Percentiles rank a stretch among this genome's conserved stretches.
phyloP scores from a whole-genome alignment of 1,140 invertebrate genomes.

The Brachionus angularis region DNA sequence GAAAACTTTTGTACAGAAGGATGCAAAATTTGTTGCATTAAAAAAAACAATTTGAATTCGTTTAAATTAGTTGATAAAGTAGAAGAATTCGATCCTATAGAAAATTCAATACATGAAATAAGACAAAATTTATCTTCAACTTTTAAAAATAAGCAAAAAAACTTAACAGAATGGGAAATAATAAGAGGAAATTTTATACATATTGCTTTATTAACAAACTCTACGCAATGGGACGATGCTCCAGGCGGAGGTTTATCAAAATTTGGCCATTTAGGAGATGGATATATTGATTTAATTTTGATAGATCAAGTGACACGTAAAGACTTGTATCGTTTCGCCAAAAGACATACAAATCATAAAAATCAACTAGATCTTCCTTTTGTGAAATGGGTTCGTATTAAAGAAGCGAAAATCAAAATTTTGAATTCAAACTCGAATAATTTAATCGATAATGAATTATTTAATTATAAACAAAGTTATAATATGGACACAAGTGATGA shows the following conservation, averaged over 20 bases:
- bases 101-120: conserved; percentile 20
- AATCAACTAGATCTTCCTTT: conserved; percentile 56
- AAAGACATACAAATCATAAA: conserved; percentile 53
- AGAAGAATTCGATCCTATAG: conserved; percentile 21
- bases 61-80: neutral
- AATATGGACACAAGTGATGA: conserved; percentile 50
- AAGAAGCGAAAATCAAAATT: conserved; percentile 50
- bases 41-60: conserved; percentile 12
- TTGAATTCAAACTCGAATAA: neutral
- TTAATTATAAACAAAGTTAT: conserved; percentile 51
- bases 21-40: conserved; percentile 16
- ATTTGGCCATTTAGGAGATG: conserved; percentile 53
- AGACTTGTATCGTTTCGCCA: conserved; percentile 53
- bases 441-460: conserved; percentile 41
- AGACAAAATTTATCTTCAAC: conserved; percentile 22
- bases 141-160: neutral
- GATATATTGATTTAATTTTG: conserved; percentile 51
- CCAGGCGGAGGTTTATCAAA: conserved; percentile 51
- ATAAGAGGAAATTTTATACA: conserved; percentile 6
- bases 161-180: neutral
- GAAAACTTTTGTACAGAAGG: conserved; percentile 20
- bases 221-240: conserved; percentile 47
- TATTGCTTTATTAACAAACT: conserved; percentile 15
- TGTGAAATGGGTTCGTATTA: conserved; percentile 49
- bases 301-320: conserved; percentile 50